Evolutionary conservation across 2,797 vertebrate genomes (phyloP), one percentile per base, ranked within the genome.

Genomic region (Pseudomugil tenellus): DNA sequence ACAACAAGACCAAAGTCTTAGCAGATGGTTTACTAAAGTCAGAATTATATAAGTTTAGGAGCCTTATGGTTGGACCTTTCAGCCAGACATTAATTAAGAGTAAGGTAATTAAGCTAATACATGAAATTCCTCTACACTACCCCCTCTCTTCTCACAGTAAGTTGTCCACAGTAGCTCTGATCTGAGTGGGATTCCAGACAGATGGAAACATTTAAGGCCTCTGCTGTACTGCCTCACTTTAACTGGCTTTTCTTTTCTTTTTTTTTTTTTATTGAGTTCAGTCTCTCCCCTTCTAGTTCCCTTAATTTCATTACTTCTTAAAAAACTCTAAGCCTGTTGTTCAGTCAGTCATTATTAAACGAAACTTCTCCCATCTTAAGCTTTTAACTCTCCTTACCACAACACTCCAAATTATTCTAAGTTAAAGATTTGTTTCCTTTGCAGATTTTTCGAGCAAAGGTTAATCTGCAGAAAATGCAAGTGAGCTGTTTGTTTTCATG

Each of bases 191-290:
- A 57, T 65, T 76, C 9, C 52, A 72, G 57, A 82, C 85, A 91
- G 80, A 90, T 89, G 83, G 83, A 79, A 85, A 80, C 57, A 72
- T 56, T 89, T 86, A 65, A 25, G 57, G 62, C 58, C 43, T 74
- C 70, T 79, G 70, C 77, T 82, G 69, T 79, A 72, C 66, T 56
- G 43, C 56, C 70, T 68, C 54, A 74, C 23, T 70, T 77, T 37
- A 74, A 70, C 63, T 17, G 17, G 9, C 0, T 46, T 62, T 32
- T 63, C 61, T 67, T 49, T 21, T 9, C 17, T 9, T 21, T 46
- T 46, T 16, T n/a, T 39, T 39, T 67, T 72, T 64, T 39, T 34
- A 79, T 58, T 66, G 12, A 55, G 23, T 55, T 75, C 83, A 60
- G 35, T 58, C 37, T 58, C 12, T 26, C 26, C 43, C 37, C 4